Evolutionary conservation across 92 coral and sea anemone species (phyloP).

Genomic region (Montipora capitata): DNA sequence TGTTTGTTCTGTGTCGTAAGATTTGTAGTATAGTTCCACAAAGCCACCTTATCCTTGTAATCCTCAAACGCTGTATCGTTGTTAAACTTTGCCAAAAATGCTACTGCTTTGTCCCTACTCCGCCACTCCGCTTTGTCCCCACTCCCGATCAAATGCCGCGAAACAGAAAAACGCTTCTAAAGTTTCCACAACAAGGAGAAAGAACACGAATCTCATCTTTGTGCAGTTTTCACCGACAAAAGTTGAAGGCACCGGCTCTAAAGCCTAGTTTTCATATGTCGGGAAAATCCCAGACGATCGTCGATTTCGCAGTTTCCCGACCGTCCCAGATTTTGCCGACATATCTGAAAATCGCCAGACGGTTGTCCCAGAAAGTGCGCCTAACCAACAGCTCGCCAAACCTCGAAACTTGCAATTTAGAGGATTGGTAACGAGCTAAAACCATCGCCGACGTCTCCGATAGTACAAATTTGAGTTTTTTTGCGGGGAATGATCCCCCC

Average conservation of each 20-base stretch:
- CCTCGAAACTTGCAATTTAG: too few relatives aligned
- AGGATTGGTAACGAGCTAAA: too few relatives aligned
- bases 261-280: too few relatives aligned
- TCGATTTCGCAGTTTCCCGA: too few relatives aligned
- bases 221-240: not conserved
- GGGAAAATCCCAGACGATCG: too few relatives aligned
- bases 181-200: not conserved
- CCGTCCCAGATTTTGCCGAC: too few relatives aligned
- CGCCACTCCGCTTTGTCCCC: not conserved
- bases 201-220: not conserved
- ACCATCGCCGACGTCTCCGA: too few relatives aligned
- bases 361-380: too few relatives aligned
- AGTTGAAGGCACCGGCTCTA: not conserved
- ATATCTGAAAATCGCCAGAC: too few relatives aligned
- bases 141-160: constrained; percentile 28
- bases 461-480: too few relatives aligned
- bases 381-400: too few relatives aligned
- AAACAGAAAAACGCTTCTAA: not conserved
- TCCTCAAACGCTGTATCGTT: constrained; percentile 26
- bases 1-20: constrained; percentile 74
- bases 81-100: constrained; percentile 75
- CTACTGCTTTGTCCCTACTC: constrained; percentile 49
- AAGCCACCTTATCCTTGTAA: constrained; percentile 37
- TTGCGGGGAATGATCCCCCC: too few relatives aligned
- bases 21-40: constrained; percentile 88